Percentiles rank a stretch among this genome's conserved stretches.
Evolutionary conservation across 2,113 vertebrate genomes (phyloP).

Genomic region (Lathamus discolor): DNA sequence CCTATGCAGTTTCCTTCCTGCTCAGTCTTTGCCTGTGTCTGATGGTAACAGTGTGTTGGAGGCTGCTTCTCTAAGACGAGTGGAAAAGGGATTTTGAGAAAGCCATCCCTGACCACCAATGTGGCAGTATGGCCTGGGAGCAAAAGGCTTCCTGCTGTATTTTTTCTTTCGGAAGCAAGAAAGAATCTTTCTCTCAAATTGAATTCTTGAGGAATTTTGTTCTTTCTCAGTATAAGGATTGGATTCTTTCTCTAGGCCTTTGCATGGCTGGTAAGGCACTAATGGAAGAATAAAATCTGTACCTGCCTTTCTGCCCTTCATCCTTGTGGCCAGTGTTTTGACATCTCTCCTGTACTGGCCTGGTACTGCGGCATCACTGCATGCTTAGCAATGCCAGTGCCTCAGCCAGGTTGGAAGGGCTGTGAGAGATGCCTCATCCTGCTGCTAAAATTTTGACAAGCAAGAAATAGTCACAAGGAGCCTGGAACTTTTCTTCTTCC

Average conservation of each 20-base stretch:
- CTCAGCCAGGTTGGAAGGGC: background rate
- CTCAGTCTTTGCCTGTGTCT: background rate
- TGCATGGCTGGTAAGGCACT: background rate
- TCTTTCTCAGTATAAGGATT: background rate
- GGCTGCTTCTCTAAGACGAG: background rate
- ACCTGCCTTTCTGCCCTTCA: background rate
- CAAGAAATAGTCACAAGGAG: background rate
- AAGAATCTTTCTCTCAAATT: background rate
- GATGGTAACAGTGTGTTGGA: background rate
- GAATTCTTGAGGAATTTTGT: background rate
- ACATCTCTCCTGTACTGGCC: fast-evolving
- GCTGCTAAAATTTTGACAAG: background rate
- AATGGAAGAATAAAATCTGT: background rate
- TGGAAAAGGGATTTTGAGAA: background rate
- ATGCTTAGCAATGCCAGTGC: background rate
- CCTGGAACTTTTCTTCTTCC: background rate
- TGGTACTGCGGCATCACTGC: background rate
- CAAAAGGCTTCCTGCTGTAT: fast-evolving
- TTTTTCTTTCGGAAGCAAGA: background rate
- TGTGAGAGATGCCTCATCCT: background rate
- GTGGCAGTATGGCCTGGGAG: background rate
- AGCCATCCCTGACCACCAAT: background rate
- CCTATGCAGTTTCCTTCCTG: background rate
- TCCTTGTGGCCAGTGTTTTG: background rate
- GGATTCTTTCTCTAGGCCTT: background rate